Percentiles rank a stretch among this genome's conserved stretches.
Evolutionary conservation across 1,140 invertebrate genomes (phyloP).

Genomic region (Apis florea): DNA sequence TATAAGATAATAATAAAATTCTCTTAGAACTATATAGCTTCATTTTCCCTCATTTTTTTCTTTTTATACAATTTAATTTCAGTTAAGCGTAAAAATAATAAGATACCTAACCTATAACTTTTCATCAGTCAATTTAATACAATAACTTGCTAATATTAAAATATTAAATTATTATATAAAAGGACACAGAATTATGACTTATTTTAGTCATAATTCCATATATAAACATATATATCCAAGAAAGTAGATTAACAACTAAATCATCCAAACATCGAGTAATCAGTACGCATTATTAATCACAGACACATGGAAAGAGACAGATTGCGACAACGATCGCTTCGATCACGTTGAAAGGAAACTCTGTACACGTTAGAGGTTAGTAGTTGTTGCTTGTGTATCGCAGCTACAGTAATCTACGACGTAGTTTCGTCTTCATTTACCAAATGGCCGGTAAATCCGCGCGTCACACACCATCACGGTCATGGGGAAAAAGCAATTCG

Average conservation of each 20-base stretch:
- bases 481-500: conserved; percentile 49
- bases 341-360: conserved; percentile 22
- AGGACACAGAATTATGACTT: too few relatives aligned
- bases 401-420: conserved; percentile 64
- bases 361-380: conserved; percentile 13
- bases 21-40: too few relatives aligned
- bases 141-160: too few relatives aligned
- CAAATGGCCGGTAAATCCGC: conserved; percentile 71
- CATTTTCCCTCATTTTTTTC: too few relatives aligned
- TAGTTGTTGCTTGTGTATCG: conserved; percentile 38
- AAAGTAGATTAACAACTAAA: neutral
- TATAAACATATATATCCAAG: too few relatives aligned
- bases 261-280: neutral
- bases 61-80: too few relatives aligned
- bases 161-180: too few relatives aligned
- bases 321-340: conserved; percentile 4
- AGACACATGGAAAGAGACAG: neutral
- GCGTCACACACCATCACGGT: conserved; percentile 45
- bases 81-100: too few relatives aligned
- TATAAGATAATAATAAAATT: too few relatives aligned
- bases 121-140: too few relatives aligned
- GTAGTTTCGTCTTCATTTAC: conserved; percentile 72
- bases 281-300: neutral
- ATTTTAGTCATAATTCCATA: too few relatives aligned
- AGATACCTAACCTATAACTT: too few relatives aligned